Base-by-base conservation (phyloP, 2,113 vertebrate species). In the Actenoides lindsayi region DNA sequence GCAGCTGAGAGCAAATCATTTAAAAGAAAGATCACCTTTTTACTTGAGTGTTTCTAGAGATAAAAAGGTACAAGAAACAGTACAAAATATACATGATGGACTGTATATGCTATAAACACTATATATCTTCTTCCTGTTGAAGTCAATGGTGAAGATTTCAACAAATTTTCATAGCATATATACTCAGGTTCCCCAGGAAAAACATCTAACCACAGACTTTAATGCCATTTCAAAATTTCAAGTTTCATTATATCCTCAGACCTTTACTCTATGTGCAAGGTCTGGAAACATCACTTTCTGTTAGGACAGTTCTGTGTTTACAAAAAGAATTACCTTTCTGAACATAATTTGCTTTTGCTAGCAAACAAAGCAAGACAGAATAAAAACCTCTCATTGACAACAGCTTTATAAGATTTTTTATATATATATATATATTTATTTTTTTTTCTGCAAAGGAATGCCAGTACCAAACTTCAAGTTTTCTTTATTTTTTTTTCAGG, bases 141-240 rank as follows among this genome's bases (percentile, higher is more conserved):
- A 79, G 21, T 14, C n/a, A 62, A 5, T 33, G 11, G 7, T 53
- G 51, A 68, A 93, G 35, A 60, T 39, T 89, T 71, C 23, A 11
- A 20, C 1, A 2, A 53, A 64, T 60, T 76, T 79, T 82, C 18
- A 15, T 30, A 33, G 16, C 0, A 0, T n/a, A 10, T 11, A 6
- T 33, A 35, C n/a, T 82, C 35, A 71, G 11, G 5, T 48, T 56
- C 15, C 27, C 5, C 56, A 64, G 20, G 18, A 80, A 73, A 67
- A 87, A 1, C 30, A 56, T 24, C 31, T 79, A 78, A 60, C 14
- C 5, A 44, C 12, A n/a, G 13, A 1, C 3, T 85, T 93, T 56
- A 60, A 87, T n/a, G 7, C 1, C 6, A 31, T 64, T 64, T 56
- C 33, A 84, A 46, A 46, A 41, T 69, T 82, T 65, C 21, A 63